Base-by-base conservation (phyloP, 1,140 invertebrate species). In the Ridgeia piscesae region DNA sequence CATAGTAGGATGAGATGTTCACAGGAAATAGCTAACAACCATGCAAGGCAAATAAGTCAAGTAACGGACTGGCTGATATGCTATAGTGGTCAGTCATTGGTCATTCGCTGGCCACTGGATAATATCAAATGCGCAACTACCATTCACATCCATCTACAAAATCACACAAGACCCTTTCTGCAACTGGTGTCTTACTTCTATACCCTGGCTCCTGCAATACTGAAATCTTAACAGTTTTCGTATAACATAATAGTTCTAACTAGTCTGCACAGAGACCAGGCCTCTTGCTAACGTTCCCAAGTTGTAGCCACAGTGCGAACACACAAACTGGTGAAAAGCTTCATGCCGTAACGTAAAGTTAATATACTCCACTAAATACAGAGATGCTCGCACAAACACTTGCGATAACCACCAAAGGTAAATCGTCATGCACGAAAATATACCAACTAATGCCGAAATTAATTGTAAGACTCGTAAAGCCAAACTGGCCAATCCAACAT, bases 401-500 rank as follows among this genome's bases (percentile, higher is more conserved):
- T 31, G 58, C 58, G 27, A 77, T 77, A 77, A 77, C 27, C 58
- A 77, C 58, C 58, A 21, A 77, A 77, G 14, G 58, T 77, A 77
- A 77, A 77, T 77, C 17, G 27, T 77, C 58, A 77, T 77, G 58
- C 58, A 77, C 58, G 17, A 77, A 77, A 77, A 77, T 77, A 77
- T 77, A 77, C 58, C 58, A 77, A 77, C 58, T 77, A 77, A 77
- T 77, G 58, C 58, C 27, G 58, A 77, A 77, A 77, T 77, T 77
- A 77, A 77, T 17, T 4, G 58, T 77, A 77, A 77, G 58, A 77
- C 27, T 77, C 58, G 58, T 77, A 77, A 77, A 77, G 58, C 58
- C 58, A 77, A 77, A 77, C 58, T 77, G 58, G 58, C 58, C 58
- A 77, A 77, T 77, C 58, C 58, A 77, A 77, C 58, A 77, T 77